Evolutionary conservation across 2,888 invertebrate species (phyloP), one percentile per base, ranked within the genome.

Genomic region (Punctoribates punctum): DNA sequence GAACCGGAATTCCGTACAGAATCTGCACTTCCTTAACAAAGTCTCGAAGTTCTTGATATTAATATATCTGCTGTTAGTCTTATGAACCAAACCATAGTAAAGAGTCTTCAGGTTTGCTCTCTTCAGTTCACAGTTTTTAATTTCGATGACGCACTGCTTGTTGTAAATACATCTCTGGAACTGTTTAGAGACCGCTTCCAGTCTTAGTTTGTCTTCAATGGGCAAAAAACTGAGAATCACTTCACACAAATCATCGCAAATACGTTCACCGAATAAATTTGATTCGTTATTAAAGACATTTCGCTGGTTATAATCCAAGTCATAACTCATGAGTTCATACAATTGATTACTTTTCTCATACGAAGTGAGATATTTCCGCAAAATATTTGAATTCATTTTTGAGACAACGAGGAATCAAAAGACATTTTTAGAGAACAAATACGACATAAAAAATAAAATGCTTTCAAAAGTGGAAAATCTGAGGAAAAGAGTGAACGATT

Each of bases 171-270:
- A 65, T 29, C 65, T 15, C 9, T 65, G 29, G 17, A 65, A 65
- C 15, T 65, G 65, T 65, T 65, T 65, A 34, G 27, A 65, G 4
- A 65, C 65, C n/a, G 65, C 27, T 17, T 65, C 65, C n/a, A 65
- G n/a, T 34, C 65, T 29, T 5, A 65, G 6, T 17, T 65, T 65
- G n/a, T 65, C 34, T 38, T 65, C 34, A 9, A 65, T 65, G 2
- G 65, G 1, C n/a, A 65, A 25, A 65, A 34, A 65, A 13, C 65
- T 65, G 29, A 65, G 34, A 34, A 65, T 65, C 34, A 65, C 34
- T 65, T 65, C 65, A 34, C 65, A 65, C 34, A 65, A 65, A 34
- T 65, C 65, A 34, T 65, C 65, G n/a, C 65, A 65, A 65, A 65
- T 65, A 5, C 65, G 29, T 34, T 65, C 65, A 65, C 34, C 8